Evolutionary conservation across 2,797 vertebrate genomes (phyloP).

Genomic region (Sebastes ruberrimus): DNA sequence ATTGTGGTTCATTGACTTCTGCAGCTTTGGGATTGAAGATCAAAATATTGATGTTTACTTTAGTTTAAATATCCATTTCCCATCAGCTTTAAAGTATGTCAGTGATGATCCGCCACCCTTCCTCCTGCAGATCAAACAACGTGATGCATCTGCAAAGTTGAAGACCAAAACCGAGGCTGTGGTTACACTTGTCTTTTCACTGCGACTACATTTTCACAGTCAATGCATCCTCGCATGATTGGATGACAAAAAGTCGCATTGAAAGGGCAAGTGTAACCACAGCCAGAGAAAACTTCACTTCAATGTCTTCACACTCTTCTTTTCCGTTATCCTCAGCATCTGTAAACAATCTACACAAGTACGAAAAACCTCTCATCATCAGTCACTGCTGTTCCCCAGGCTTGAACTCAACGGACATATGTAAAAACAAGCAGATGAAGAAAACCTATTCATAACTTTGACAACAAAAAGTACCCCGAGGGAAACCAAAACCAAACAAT

Average conservation of each 20-base stretch:
- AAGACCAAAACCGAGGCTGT: no score
- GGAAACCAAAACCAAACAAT: no score
- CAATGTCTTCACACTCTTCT: neutral
- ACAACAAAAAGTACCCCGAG: no score
- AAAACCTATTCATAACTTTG: no score
- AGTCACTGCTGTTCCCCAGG: neutral
- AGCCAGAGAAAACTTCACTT: neutral
- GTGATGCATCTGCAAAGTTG: neutral
- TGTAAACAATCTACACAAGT: neutral
- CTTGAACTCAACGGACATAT: neutral
- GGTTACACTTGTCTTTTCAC: no score
- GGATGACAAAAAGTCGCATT: no score
- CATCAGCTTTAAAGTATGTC: neutral
- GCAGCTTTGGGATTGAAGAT: neutral
- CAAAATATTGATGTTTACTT: neutral
- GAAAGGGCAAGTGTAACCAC: neutral
- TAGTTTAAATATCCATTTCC: neutral
- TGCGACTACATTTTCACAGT: no score
- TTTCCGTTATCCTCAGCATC: neutral
- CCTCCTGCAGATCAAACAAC: neutral
- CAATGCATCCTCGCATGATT: no score
- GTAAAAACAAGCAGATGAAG: no score
- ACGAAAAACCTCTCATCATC: neutral
- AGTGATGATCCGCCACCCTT: neutral
- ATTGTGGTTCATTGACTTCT: no score